These are phyloP conservation scores for Ptilorrhoa leucosticta DNA, from an alignment of 2,113 vertebrate genomes.

Conservation along the genomic window DNA sequence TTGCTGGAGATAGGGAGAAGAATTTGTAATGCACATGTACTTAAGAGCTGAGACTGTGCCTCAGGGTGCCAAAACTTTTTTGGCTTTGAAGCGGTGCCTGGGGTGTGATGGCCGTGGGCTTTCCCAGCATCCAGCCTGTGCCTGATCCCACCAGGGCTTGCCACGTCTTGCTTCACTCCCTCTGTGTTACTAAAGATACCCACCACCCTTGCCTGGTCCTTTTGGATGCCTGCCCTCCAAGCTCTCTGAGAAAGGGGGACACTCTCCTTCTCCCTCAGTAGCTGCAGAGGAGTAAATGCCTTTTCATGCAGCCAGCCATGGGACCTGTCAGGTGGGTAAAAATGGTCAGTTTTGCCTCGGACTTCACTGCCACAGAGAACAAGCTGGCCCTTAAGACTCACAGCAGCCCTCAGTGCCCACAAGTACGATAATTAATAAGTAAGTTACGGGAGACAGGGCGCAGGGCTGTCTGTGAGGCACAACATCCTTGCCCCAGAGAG, in stretches of 20 bases:
- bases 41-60: background rate
- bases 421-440: background rate
- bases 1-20: background rate
- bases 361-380: background rate
- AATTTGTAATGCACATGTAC: background rate
- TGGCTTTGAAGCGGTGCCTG: background rate
- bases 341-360: background rate
- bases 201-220: background rate
- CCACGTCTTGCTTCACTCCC: background rate
- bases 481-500: background rate
- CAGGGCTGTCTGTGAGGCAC: background rate
- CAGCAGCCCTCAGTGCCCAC: background rate
- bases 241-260: background rate
- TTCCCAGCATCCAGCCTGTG: background rate
- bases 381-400: background rate
- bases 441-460: background rate
- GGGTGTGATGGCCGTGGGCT: background rate
- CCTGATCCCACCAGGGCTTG: background rate
- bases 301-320: background rate
- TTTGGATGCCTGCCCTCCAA: background rate
- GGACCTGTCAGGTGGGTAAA: background rate
- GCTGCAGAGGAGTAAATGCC: background rate
- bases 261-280: background rate
- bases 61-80: background rate
- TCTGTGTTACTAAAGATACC: background rate